Conservation (phyloP, 2,888 invertebrate genomes). For the Ochropleura plecta region DNA sequence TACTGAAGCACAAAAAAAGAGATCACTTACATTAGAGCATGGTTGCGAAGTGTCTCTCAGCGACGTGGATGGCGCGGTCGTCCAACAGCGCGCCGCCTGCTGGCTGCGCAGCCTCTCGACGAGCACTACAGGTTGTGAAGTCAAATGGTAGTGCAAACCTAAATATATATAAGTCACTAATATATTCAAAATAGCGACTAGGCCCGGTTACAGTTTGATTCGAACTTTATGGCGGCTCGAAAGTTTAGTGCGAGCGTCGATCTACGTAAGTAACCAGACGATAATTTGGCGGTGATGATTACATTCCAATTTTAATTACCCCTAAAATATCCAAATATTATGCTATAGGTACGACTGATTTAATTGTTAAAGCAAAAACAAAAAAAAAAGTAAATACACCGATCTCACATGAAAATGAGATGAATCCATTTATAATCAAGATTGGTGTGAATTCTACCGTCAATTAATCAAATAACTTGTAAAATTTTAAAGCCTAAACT, state of each 20-base stretch:
- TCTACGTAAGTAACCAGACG: not conserved
- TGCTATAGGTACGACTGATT: not conserved
- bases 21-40: conserved; percentile 6
- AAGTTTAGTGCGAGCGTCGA: not conserved
- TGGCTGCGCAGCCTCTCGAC: conserved; percentile 58
- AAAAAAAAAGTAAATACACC: not conserved
- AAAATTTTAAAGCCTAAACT: too few species aligned
- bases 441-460: too few species aligned
- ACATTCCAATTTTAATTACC: not conserved
- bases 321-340: not conserved
- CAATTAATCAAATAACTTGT: too few species aligned
- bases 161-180: conserved; percentile 32
- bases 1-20: not conserved
- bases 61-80: not conserved
- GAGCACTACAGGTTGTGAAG: conserved; percentile 67
- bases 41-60: not conserved
- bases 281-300: not conserved
- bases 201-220: conserved; percentile 6
- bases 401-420: not conserved
- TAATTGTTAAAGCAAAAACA: not conserved
- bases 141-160: conserved; percentile 66
- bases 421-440: too few species aligned
- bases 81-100: too few species aligned
- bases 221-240: not conserved
- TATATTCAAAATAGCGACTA: conserved; percentile 24